Evolutionary conservation across 53 echinoderm and acorn worm genomes (phyloP).

Genomic region (Arbacia lixula): DNA sequence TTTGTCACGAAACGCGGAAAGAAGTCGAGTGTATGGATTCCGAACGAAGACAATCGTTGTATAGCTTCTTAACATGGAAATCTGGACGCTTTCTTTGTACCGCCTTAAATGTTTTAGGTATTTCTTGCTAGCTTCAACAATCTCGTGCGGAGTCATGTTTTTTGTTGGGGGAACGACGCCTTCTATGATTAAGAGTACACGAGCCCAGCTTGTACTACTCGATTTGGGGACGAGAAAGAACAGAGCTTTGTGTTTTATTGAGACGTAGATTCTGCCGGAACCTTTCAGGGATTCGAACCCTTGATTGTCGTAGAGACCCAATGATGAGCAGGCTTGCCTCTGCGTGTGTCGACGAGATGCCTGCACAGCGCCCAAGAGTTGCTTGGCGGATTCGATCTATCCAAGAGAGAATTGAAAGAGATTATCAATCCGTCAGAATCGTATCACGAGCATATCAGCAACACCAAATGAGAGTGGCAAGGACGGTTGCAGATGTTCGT

Average conservation of each 20-base stretch:
- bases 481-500: no score
- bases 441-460: no score
- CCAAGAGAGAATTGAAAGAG: no score
- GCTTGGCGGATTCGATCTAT: no score
- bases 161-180: slow-evolving; percentile 7
- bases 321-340: slow-evolving; percentile 22
- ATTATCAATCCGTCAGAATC: no score
- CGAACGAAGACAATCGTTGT: slow-evolving; percentile 44
- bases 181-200: slow-evolving; percentile 1
- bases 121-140: neutral
- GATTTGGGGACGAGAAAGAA: slow-evolving; percentile 28
- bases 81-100: neutral
- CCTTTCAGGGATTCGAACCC: neutral
- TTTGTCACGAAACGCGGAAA: slow-evolving; percentile 58
- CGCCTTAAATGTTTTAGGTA: neutral
- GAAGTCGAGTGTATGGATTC: slow-evolving; percentile 36
- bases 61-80: slow-evolving; percentile 23
- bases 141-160: neutral
- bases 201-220: slow-evolving; percentile 20
- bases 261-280: slow-evolving; percentile 1
- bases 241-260: neutral
- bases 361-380: no score
- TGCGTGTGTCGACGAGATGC: slow-evolving; percentile 12
- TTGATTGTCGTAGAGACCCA: slow-evolving; percentile 15
- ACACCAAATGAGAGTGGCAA: no score